Base-by-base conservation (phyloP, 2,888 invertebrate species). In the Stenolophus ochropezus region DNA sequence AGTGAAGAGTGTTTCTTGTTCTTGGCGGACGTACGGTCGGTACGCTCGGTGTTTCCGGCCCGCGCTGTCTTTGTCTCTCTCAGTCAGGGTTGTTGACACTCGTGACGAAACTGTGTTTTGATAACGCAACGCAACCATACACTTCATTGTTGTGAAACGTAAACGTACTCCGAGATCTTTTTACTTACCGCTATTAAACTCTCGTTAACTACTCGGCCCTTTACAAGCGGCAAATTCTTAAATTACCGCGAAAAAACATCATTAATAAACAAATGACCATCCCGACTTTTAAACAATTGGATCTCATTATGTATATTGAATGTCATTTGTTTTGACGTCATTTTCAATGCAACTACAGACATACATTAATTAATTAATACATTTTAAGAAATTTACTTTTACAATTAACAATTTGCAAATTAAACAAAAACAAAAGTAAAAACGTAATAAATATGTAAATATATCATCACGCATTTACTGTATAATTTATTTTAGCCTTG, bases 31-130 rank as follows among this genome's bases (percentile, higher is more conserved):
- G 76, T 77, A 33, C 58, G 16, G 58, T 27, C 58, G 42, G 16
- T 20, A 49, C 73, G 73, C 75, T 27, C 56, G 53, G 53, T 33
- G 75, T 77, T 77, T 77, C 76, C 76, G 76, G 76, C 58, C 33
- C 61, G 74, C 23, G 18, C 23, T 76, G 23, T 58, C 58, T 18
- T 58, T 42, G 58, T 77, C 76, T 77, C 76, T 42, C 23, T 74
- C 51, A 23, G 23, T 16, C 61, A 78, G 78, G 78, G 78, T 78
- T 78, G 78, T 78, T 78, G 78, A 78, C 78, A 78, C 78, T 78
- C 49, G 78, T 78, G 78, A 78, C 78, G 78, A 78, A 78, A 78
- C 65, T 65, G 78, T 78, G 65, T 78, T 78, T 78, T 78, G 78
- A 78, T 78, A 78, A 78, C 61, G 78, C 78, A 78, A 78, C 65